Conservation (phyloP, 2,797 vertebrate species). For the Liasis olivaceus region DNA sequence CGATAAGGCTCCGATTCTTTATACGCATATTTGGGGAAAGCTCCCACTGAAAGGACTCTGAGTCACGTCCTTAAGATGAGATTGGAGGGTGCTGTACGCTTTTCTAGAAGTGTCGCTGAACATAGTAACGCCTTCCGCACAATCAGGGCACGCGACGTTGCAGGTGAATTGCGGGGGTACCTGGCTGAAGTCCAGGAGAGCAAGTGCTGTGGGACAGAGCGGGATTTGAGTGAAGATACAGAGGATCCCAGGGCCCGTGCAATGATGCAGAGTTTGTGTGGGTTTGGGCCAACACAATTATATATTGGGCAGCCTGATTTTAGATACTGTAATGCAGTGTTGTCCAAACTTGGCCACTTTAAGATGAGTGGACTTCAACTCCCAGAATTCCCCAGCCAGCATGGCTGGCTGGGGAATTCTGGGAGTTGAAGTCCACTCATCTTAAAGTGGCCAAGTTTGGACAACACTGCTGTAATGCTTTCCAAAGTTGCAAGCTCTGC, state of each 20-base stretch:
- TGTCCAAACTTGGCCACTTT: neutral
- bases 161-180: neutral
- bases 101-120: neutral
- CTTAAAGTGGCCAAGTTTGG: too few species aligned
- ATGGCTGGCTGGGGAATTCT: too few species aligned
- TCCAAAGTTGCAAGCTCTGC: neutral
- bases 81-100: neutral
- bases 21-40: neutral
- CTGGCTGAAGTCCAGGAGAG: neutral
- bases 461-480: neutral
- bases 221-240: neutral
- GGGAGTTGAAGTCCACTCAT: too few species aligned
- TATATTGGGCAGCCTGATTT: neutral
- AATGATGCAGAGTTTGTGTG: accelerated
- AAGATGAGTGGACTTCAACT: too few species aligned
- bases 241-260: neutral
- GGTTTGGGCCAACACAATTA: neutral
- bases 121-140: neutral
- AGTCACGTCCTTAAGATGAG: neutral
- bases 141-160: neutral
- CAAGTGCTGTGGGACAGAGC: neutral
- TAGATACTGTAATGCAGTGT: neutral
- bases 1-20: neutral
- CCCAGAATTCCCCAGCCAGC: too few species aligned
- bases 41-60: neutral